phyloP scores from a whole-genome alignment of 2,888 invertebrate species.

The Sericinus montela region DNA sequence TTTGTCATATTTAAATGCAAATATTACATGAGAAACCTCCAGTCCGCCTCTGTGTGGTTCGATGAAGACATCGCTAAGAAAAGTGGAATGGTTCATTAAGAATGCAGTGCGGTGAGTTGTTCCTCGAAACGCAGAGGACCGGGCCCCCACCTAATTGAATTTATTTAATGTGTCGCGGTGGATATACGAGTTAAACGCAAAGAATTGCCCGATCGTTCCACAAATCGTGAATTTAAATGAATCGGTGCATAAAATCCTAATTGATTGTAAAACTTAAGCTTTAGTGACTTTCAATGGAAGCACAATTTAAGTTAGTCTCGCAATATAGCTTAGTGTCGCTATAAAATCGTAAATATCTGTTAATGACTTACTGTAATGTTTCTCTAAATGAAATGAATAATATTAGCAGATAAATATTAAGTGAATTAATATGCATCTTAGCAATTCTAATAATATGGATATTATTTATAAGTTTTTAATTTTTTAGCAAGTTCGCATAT shows the following conservation, averaged over 20 bases:
- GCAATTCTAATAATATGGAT: too few relatives aligned
- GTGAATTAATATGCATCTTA: too few relatives aligned
- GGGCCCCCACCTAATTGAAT: slow-evolving; percentile 49
- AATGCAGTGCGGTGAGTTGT: slow-evolving; percentile 31
- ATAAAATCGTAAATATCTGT: too few relatives aligned
- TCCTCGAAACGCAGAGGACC: slow-evolving; percentile 41
- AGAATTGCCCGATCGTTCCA: slow-evolving; percentile 24
- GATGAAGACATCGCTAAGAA: slow-evolving; percentile 65
- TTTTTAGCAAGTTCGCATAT: too few relatives aligned
- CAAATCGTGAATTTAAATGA: slow-evolving; percentile 22
- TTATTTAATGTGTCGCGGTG: slow-evolving; percentile 32
- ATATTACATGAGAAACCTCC: too few relatives aligned
- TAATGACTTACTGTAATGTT: too few relatives aligned
- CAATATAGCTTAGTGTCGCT: too few relatives aligned
- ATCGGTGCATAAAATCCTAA: not conserved
- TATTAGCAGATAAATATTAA: too few relatives aligned
- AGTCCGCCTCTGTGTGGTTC: slow-evolving; percentile 45
- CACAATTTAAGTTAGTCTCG: slow-evolving; percentile 23
- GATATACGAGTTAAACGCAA: slow-evolving; percentile 1
- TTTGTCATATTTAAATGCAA: too few relatives aligned
- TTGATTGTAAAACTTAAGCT: not conserved
- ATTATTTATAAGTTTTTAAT: too few relatives aligned
- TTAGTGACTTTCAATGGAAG: not conserved
- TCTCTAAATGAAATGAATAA: too few relatives aligned
- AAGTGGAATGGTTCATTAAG: slow-evolving; percentile 64